These are phyloP conservation scores for Gymnoscopelus braueri DNA, from an alignment of 2,797 vertebrate genomes.

Conservation along the genomic window DNA sequence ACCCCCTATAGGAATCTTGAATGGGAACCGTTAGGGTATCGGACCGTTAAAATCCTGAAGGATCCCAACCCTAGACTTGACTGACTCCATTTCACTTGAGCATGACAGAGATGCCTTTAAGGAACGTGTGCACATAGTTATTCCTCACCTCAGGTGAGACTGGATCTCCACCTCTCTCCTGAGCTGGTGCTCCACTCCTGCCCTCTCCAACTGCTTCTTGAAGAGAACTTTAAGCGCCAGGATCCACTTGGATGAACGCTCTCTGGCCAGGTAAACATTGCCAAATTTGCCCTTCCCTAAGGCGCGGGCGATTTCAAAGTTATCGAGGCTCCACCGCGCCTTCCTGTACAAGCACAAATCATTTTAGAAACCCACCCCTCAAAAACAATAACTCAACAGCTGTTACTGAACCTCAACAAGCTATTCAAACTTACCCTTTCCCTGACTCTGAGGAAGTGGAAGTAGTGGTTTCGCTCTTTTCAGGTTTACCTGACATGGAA, in stretches of 20 bases:
- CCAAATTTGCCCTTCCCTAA: conserved; percentile 98
- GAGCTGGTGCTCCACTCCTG: conserved; percentile 95
- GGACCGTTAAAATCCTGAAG: too few species aligned
- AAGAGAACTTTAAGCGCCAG: conserved; percentile 97
- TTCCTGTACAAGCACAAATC: conserved; percentile 74
- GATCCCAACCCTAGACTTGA: too few species aligned
- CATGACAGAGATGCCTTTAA: background rate
- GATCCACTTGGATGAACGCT: conserved; percentile 94
- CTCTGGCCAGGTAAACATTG: conserved; percentile 95
- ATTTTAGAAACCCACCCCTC: too few species aligned
- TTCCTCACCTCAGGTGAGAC: conserved; percentile 92
- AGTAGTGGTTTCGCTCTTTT: conserved; percentile 25
- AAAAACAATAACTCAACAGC: too few species aligned
- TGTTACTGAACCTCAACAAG: too few species aligned
- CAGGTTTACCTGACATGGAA: conserved; percentile 55
- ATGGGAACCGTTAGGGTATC: too few species aligned
- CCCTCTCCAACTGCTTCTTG: conserved; percentile 95
- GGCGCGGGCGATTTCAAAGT: conserved; percentile 96
- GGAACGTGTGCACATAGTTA: too few species aligned
- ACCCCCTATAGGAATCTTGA: too few species aligned
- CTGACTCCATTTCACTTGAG: too few species aligned
- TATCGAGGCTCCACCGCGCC: conserved; percentile 89
- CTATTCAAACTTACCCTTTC: too few species aligned
- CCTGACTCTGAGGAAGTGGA: conserved; percentile 58
- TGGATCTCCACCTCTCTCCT: conserved; percentile 97